phyloP scores from a whole-genome alignment of 2,797 vertebrate genomes.

The Pseudocheirus occidentalis region DNA sequence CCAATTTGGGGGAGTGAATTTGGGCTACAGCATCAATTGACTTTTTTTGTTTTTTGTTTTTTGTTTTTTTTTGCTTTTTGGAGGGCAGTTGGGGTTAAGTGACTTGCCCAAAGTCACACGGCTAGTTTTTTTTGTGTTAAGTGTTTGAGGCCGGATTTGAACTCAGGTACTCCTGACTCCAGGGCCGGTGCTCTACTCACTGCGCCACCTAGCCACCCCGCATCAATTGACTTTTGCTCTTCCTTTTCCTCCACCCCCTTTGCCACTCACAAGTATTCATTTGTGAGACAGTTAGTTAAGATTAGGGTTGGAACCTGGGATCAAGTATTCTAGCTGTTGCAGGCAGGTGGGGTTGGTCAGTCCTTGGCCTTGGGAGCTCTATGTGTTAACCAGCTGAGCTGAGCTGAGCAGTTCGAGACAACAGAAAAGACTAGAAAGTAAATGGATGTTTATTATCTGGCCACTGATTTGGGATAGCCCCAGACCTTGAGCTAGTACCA shows the following conservation, averaged over 20 bases:
- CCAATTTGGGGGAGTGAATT: not conserved
- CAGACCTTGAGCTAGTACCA: not conserved
- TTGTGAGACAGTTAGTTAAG: not conserved
- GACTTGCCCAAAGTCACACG: too few relatives aligned
- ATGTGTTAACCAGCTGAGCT: not conserved
- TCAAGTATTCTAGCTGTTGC: not conserved
- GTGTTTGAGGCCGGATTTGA: too few relatives aligned
- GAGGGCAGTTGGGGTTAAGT: too few relatives aligned
- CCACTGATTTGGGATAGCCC: not conserved
- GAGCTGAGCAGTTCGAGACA: too few relatives aligned
- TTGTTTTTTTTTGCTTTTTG: too few relatives aligned
- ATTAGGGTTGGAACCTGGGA: not conserved
- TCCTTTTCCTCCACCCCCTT: not conserved
- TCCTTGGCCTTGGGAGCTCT: not conserved
- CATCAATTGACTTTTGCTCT: not conserved
- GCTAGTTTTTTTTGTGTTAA: too few relatives aligned
- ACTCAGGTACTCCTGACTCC: too few relatives aligned
- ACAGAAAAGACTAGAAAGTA: not conserved
- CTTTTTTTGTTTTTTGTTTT: too few relatives aligned
- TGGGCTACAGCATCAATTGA: not conserved
- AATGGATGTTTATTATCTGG: not conserved
- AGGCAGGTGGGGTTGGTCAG: not conserved
- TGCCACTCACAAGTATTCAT: not conserved
- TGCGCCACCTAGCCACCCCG: too few relatives aligned
- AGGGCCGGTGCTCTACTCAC: too few relatives aligned